Percentiles rank a stretch among this genome's conserved stretches.
Evolutionary conservation across 2,888 invertebrate genomes (phyloP).

Genomic region (Alentia gelatinosa): DNA sequence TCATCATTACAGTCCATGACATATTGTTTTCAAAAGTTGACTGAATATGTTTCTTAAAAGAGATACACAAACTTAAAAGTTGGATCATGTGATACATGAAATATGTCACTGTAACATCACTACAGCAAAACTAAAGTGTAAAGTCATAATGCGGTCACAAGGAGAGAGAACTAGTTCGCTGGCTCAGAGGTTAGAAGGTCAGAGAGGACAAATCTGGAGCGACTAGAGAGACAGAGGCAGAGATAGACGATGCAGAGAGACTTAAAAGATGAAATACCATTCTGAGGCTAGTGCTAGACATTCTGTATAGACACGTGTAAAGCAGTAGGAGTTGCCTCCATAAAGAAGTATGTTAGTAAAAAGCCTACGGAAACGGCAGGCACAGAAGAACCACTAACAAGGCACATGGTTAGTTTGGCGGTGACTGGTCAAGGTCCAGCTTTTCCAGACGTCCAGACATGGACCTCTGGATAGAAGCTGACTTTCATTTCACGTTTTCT

Average conservation of each 20-base stretch:
- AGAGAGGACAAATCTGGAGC: background rate
- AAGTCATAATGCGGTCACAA: background rate
- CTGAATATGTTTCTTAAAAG: background rate
- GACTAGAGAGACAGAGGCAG: background rate
- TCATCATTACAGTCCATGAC: no score
- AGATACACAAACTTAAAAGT: conserved; percentile 8
- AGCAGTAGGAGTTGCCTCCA: background rate
- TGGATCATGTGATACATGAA: conserved; percentile 30
- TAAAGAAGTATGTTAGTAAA: conserved; percentile 24
- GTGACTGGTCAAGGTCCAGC: conserved; percentile 32
- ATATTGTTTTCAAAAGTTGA: no score
- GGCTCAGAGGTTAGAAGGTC: background rate
- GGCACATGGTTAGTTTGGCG: conserved; percentile 17
- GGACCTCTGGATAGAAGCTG: background rate
- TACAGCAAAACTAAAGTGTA: conserved; percentile 14
- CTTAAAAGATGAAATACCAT: background rate
- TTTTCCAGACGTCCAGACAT: background rate
- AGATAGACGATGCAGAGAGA: background rate
- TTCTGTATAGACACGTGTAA: conserved; percentile 2
- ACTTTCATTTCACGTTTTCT: background rate
- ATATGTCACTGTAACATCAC: conserved; percentile 30
- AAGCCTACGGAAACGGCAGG: background rate
- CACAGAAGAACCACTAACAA: conserved; percentile 9
- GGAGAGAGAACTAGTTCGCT: conserved; percentile 42
- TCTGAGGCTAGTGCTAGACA: conserved; percentile 17